A percentile compares a stretch with the other conserved stretches of the same genome.
These are phyloP conservation scores for Sinocyclocheilus grahami DNA, from an alignment of 2,113 vertebrate genomes.

Conservation along the genomic window DNA sequence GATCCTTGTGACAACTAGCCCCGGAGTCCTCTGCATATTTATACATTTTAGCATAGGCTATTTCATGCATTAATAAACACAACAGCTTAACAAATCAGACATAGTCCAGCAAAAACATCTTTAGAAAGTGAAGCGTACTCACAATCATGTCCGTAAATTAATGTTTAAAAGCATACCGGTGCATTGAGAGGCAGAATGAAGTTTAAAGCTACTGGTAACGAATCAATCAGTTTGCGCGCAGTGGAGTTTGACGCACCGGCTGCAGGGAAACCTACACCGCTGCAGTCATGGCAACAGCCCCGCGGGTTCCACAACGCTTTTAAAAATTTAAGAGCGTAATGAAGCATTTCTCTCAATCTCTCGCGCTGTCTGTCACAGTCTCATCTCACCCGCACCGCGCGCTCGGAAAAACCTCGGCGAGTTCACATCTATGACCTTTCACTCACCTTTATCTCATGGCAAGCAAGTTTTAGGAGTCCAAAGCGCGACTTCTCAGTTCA, in stretches of 20 bases:
- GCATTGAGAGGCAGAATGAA: neutral
- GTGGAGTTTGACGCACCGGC: constrained; percentile 34
- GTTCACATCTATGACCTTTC: constrained; percentile 17
- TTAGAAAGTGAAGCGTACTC: constrained; percentile 22
- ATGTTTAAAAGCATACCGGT: neutral
- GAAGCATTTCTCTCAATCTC: constrained; percentile 60
- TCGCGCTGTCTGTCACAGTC: constrained; percentile 26
- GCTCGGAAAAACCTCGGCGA: neutral
- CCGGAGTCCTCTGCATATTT: neutral
- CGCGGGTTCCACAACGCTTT: constrained; percentile 79
- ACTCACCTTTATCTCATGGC: constrained; percentile 29
- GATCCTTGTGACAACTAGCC: neutral
- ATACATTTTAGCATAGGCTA: neutral
- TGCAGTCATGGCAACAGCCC: constrained; percentile 73
- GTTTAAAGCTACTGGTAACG: constrained; percentile 11
- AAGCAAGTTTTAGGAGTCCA: neutral
- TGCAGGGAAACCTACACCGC: constrained; percentile 60
- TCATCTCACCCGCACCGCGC: neutral
- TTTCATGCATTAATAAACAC: neutral
- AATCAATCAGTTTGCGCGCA: constrained; percentile 48
- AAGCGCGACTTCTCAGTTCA: constrained; percentile 10
- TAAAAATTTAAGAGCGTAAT: constrained; percentile 85
- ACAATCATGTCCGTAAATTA: constrained; percentile 38
- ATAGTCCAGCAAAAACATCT: neutral
- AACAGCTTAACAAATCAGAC: neutral